Percentiles rank a stretch among this genome's conserved stretches.
Conservation (phyloP, 2,888 invertebrate species). For the Ferdinandea cuprea region DNA sequence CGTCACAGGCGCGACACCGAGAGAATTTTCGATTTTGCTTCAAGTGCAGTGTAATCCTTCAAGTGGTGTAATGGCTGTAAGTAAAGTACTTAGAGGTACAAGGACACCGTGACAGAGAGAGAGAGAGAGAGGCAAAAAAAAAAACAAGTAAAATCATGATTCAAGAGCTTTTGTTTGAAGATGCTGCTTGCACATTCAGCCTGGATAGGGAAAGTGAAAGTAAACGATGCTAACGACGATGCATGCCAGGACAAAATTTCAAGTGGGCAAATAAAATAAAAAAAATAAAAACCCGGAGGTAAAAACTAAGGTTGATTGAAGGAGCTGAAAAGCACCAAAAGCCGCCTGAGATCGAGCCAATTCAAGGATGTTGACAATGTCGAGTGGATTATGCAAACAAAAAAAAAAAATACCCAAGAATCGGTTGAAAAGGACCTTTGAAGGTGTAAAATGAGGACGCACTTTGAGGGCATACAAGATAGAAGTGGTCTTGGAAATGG, state of each 20-base stretch:
- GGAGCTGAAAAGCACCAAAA: conserved; percentile 29
- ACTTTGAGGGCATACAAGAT: conserved; percentile 35
- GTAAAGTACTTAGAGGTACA: conserved; percentile 44
- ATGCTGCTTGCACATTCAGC: conserved; percentile 63
- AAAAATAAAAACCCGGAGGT: background rate
- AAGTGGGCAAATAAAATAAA: conserved; percentile 64
- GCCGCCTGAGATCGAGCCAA: conserved; percentile 52
- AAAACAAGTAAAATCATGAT: conserved; percentile 48
- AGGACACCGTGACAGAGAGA: no score
- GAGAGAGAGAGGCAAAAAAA: conserved; percentile 28
- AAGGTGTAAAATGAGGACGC: conserved; percentile 65
- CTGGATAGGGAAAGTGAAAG: conserved; percentile 32
- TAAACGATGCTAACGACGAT: conserved; percentile 47
- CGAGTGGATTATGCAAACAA: conserved; percentile 68
- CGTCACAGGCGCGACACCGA: conserved; percentile 24
- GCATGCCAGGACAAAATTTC: conserved; percentile 58
- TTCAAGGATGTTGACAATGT: conserved; percentile 68
- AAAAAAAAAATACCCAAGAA: conserved; percentile 34
- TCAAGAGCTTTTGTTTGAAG: conserved; percentile 74
- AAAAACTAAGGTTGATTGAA: conserved; percentile 43
- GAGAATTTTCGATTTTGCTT: conserved; percentile 11
- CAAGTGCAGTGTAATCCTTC: conserved; percentile 54
- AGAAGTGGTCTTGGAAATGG: conserved; percentile 40
- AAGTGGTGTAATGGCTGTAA: conserved; percentile 67
- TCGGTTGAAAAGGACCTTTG: conserved; percentile 36